Conservation (phyloP, 2,888 invertebrate species). For the Agrotis clavis region DNA sequence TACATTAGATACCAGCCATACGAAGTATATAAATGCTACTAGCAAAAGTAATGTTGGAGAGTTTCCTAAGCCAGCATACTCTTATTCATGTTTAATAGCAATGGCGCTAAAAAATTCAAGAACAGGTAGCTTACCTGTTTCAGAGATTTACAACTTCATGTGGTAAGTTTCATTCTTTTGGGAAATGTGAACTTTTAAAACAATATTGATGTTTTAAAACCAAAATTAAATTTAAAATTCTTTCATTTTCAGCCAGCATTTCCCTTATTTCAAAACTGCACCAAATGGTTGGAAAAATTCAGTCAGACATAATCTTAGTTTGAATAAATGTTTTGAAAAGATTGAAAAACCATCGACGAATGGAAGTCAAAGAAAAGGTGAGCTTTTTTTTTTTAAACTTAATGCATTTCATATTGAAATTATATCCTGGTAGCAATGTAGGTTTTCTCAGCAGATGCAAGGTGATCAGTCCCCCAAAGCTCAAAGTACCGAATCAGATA, state of each 20-base stretch:
- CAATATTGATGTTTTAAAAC: too few species aligned
- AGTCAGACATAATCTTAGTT: conserved; percentile 98
- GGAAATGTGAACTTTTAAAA: background rate
- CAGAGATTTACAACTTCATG: conserved; percentile 99
- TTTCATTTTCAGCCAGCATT: conserved; percentile 95
- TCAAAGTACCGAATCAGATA: too few species aligned
- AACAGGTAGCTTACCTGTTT: conserved; percentile 98
- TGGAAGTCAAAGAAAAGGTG: conserved; percentile 95
- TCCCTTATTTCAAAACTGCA: conserved; percentile 99
- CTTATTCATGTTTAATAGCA: conserved; percentile 99
- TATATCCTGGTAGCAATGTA: background rate
- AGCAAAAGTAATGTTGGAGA: conserved; percentile 90
- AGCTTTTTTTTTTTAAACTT: background rate
- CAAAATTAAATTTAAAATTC: background rate
- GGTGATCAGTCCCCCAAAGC: too few species aligned
- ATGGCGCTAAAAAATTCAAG: conserved; percentile 99
- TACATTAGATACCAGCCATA: conserved; percentile 84
- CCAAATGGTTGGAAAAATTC: conserved; percentile 99
- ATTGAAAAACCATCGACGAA: conserved; percentile 98
- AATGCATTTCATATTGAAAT: background rate
- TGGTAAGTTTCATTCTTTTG: conserved; percentile 92
- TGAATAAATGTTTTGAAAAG: conserved; percentile 99
- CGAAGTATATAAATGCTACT: conserved; percentile 84
- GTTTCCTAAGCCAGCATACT: conserved; percentile 99
- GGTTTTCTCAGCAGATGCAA: too few species aligned